These are phyloP conservation scores for Protobothrops mucrosquamatus DNA, from an alignment of 2,113 vertebrate genomes.

Conservation along the genomic window DNA sequence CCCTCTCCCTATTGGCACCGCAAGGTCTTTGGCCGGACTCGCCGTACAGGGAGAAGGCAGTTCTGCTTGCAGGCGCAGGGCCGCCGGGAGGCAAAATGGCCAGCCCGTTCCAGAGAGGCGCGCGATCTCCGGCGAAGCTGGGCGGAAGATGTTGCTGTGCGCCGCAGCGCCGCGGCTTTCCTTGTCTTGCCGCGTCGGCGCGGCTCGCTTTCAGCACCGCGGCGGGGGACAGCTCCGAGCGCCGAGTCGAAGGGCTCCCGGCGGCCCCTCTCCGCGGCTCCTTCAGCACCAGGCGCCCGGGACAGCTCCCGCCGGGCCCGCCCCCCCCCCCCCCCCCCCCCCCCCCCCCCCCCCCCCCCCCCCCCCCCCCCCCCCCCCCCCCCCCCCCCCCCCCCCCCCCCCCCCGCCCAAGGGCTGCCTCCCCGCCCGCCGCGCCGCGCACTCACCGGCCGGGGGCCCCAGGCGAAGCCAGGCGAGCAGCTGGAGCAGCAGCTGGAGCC, in stretches of 20 bases:
- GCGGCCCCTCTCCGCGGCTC: not conserved
- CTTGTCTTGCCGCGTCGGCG: not conserved
- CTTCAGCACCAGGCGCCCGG: not conserved
- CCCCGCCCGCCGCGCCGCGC: conserved; percentile 30
- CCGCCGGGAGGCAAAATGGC: not conserved
- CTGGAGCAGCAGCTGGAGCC: conserved; percentile 49
- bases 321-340: too few species aligned
- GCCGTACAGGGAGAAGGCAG: not conserved
- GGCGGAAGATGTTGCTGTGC: not conserved
- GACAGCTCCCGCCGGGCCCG: not conserved
- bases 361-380: too few species aligned
- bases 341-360: too few species aligned
- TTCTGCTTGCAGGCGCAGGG: not conserved
- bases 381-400: too few species aligned
- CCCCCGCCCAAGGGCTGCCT: conserved; percentile 19
- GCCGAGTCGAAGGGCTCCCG: not conserved
- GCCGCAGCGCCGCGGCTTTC: not conserved
- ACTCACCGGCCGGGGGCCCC: conserved; percentile 65
- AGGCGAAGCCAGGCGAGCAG: conserved; percentile 58
- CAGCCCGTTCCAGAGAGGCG: not conserved
- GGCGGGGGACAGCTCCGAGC: not conserved
- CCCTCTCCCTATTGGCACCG: not conserved
- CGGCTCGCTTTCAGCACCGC: not conserved
- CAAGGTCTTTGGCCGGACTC: not conserved
- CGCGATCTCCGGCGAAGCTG: not conserved